phyloP scores from a whole-genome alignment of 1,140 invertebrate species.

The Cepaea nemoralis region DNA sequence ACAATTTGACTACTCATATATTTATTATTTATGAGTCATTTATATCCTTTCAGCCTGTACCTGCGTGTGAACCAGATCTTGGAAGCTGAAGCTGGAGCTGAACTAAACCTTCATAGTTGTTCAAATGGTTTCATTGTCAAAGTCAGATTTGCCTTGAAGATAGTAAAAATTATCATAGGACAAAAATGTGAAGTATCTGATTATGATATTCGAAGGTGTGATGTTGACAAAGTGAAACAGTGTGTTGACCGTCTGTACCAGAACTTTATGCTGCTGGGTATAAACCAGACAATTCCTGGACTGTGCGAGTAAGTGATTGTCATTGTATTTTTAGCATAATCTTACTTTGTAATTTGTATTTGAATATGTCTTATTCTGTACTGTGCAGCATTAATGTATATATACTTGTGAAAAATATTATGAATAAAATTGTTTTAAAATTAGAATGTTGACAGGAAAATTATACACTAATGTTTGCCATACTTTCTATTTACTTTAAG shows the following conservation, averaged over 20 bases:
- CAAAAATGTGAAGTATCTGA: neutral
- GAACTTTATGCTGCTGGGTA: neutral
- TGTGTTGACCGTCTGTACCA: neutral
- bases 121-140: conserved; percentile 14
- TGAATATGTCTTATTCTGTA: too few relatives aligned
- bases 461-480: too few relatives aligned
- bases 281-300: conserved; percentile 15
- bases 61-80: neutral
- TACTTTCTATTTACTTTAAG: too few relatives aligned
- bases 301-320: neutral
- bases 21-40: neutral
- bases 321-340: too few relatives aligned
- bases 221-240: neutral
- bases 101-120: neutral
- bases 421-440: too few relatives aligned
- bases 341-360: too few relatives aligned
- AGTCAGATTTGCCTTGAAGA: neutral
- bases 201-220: neutral
- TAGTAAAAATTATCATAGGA: neutral
- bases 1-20: too few relatives aligned
- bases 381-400: too few relatives aligned
- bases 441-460: too few relatives aligned
- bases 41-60: neutral
- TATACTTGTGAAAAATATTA: too few relatives aligned
- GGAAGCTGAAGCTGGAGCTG: conserved; percentile 1